Conservation (phyloP, 2,888 invertebrate species). For the Dasypogon diadema region DNA sequence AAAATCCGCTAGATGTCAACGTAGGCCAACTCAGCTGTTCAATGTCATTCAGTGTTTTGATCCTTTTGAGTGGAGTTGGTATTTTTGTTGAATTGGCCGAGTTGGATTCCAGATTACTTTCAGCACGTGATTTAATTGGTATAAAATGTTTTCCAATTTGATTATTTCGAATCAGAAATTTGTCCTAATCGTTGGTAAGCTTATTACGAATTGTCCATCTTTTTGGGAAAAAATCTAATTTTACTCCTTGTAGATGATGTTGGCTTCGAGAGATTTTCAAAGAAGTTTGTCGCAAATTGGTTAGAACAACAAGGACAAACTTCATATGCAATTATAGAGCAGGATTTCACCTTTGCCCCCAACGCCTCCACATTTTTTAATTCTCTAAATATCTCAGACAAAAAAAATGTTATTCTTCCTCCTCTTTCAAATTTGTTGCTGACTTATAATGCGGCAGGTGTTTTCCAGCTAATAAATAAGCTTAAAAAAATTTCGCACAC, state of each 20-base stretch:
- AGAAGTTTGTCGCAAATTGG: slow-evolving; percentile 61
- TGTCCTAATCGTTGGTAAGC: slow-evolving; percentile 65
- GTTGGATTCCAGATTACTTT: too few relatives aligned
- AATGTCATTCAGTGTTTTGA: too few relatives aligned
- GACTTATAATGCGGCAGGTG: slow-evolving; percentile 60
- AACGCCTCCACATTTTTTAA: neutral
- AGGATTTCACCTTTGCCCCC: neutral
- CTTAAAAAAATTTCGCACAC: slow-evolving; percentile 61
- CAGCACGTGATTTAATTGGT: too few relatives aligned
- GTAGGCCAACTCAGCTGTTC: too few relatives aligned
- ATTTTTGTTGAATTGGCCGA: too few relatives aligned
- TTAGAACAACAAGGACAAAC: slow-evolving; percentile 63
- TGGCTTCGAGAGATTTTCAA: slow-evolving; percentile 64
- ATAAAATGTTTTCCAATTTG: slow-evolving; percentile 64
- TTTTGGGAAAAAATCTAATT: neutral
- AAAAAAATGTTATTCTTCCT: slow-evolving; percentile 62
- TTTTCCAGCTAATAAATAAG: slow-evolving; percentile 62
- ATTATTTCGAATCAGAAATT: slow-evolving; percentile 64
- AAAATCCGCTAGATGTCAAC: too few relatives aligned
- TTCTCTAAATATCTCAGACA: neutral
- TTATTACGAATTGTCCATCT: neutral
- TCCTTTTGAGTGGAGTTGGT: too few relatives aligned
- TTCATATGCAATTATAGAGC: neutral
- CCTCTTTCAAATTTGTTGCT: slow-evolving; percentile 63
- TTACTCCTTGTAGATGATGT: slow-evolving; percentile 62